phyloP scores from a whole-genome alignment of 1,140 invertebrate genomes.

The Cryptotermes secundus region DNA sequence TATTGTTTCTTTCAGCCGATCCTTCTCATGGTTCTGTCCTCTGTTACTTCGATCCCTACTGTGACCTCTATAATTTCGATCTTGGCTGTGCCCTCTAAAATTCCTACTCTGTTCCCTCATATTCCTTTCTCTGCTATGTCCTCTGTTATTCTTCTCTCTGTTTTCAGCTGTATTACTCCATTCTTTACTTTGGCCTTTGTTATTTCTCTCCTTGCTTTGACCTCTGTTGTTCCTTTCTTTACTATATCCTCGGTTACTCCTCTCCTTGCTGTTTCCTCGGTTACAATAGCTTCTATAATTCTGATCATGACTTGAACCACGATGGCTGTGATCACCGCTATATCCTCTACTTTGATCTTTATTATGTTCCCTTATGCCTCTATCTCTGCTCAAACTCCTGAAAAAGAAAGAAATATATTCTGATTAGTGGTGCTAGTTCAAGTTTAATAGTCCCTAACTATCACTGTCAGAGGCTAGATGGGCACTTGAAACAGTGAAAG shows the following conservation, averaged over 20 bases:
- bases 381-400: conserved; percentile 27
- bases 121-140: conserved; percentile 45
- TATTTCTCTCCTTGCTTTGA: conserved; percentile 23
- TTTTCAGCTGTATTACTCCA: conserved; percentile 3
- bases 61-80: conserved; percentile 17
- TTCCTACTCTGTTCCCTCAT: conserved; percentile 30
- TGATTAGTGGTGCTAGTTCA: no score
- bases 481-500: no score
- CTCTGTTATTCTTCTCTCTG: conserved; percentile 4
- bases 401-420: neutral
- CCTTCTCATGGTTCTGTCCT: neutral
- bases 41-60: conserved; percentile 25
- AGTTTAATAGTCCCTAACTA: no score
- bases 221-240: conserved; percentile 24
- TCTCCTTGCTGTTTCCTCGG: conserved; percentile 19
- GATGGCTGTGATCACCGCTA: neutral
- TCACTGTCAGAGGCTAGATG: no score
- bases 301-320: conserved; percentile 4
- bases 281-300: conserved; percentile 18
- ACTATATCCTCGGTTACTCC: neutral
- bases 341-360: conserved; percentile 7
- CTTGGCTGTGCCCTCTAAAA: conserved; percentile 4
- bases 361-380: conserved; percentile 6
- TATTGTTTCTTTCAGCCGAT: neutral
- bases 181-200: conserved; percentile 21